Conservation (phyloP, 1,140 invertebrate species). For the Propsilocerus akamusi region DNA sequence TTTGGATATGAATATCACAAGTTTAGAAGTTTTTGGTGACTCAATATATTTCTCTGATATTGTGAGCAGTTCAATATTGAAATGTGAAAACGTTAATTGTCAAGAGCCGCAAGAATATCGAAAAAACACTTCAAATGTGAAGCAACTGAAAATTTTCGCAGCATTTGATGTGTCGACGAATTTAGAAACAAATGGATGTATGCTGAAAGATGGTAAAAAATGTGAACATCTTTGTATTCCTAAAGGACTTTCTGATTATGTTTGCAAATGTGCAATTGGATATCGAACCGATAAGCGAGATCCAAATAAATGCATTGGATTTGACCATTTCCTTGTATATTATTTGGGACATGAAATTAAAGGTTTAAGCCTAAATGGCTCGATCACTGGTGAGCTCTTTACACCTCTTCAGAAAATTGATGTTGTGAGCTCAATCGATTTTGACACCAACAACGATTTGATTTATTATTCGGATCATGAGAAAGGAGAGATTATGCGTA, state of each 20-base stretch:
- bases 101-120: conserved; percentile 7
- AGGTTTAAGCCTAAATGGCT: conserved; percentile 37
- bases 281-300: conserved; percentile 32
- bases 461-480: conserved; percentile 70
- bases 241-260: conserved; percentile 27
- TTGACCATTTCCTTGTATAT: conserved; percentile 53
- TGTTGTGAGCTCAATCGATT: conserved; percentile 35
- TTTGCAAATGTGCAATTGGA: conserved; percentile 60
- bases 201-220: conserved; percentile 31
- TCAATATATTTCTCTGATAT: conserved; percentile 21
- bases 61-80: conserved; percentile 19
- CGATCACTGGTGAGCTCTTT: conserved; percentile 10
- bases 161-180: background rate
- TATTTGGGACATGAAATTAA: conserved; percentile 56
- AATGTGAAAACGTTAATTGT: conserved; percentile 20
- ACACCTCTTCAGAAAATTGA: background rate
- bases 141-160: background rate
- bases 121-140: background rate
- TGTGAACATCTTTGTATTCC: conserved; percentile 70
- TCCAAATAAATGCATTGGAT: conserved; percentile 26
- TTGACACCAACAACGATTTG: conserved; percentile 43
- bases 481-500: conserved; percentile 49
- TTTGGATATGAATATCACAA: conserved; percentile 17
- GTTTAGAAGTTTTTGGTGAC: conserved; percentile 21
- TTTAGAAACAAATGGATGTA: conserved; percentile 29